These are phyloP conservation scores for Phataginus tricuspis DNA, from an alignment of 2,797 vertebrate species.

Conservation along the genomic window DNA sequence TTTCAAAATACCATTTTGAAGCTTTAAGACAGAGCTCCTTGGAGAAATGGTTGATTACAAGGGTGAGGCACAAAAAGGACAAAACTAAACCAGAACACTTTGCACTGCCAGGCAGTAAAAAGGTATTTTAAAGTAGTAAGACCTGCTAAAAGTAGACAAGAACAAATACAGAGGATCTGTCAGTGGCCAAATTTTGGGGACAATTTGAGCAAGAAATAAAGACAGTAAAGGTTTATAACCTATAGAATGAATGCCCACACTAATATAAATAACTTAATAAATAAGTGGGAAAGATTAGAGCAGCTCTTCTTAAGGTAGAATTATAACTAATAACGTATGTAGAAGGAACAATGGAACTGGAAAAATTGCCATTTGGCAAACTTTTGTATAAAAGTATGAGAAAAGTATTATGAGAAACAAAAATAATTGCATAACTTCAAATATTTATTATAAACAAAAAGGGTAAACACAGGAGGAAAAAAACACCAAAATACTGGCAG, in stretches of 20 bases:
- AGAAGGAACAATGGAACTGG: not conserved
- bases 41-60: not conserved
- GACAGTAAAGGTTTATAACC: not conserved
- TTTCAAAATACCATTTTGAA: conserved; percentile 37
- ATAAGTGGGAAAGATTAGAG: not conserved
- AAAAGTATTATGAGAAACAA: not conserved
- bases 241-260: not conserved
- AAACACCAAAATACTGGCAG: not conserved
- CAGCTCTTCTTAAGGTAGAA: not conserved
- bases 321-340: not conserved
- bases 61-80: not conserved
- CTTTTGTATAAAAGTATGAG: not conserved
- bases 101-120: not conserved
- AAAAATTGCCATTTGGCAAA: conserved; percentile 1
- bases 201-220: not conserved
- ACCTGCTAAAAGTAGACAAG: not conserved
- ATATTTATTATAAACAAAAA: not conserved
- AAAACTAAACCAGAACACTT: not conserved
- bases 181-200: not conserved
- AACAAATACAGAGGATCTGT: not conserved
- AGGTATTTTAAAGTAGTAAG: not conserved
- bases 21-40: not conserved
- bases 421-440: not conserved
- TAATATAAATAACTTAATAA: conserved; percentile 23
- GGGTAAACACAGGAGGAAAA: not conserved